Conservation (phyloP, 1,140 invertebrate genomes). For the Penaeus indicus region DNA sequence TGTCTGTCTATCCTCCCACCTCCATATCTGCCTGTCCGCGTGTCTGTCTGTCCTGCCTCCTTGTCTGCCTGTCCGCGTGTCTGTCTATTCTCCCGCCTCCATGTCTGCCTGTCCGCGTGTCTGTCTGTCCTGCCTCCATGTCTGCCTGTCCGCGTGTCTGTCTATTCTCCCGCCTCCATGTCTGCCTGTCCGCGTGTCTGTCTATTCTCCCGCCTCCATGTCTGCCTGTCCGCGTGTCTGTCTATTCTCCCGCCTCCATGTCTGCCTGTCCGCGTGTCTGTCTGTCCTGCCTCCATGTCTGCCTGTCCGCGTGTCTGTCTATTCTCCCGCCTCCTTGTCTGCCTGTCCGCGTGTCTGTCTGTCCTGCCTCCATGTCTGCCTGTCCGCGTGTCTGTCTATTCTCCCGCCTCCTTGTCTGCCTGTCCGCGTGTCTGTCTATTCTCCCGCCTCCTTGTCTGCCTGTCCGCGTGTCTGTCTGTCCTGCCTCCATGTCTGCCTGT, state of each 20-base stretch:
- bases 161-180: background rate
- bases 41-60: background rate
- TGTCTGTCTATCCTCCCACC: background rate
- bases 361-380: background rate
- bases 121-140: background rate
- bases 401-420: background rate
- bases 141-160: background rate
- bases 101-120: no score
- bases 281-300: no score
- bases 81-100: background rate
- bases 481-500: no score
- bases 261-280: no score
- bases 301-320: no score
- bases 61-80: background rate
- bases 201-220: background rate
- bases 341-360: no score
- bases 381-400: background rate
- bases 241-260: background rate
- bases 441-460: background rate
- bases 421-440: background rate
- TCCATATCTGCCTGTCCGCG: background rate
- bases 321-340: no score
- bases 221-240: background rate
- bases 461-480: background rate
- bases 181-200: background rate